These are phyloP conservation scores for Pedetes capensis DNA, from an alignment of 2,113 vertebrate genomes.

Conservation along the genomic window DNA sequence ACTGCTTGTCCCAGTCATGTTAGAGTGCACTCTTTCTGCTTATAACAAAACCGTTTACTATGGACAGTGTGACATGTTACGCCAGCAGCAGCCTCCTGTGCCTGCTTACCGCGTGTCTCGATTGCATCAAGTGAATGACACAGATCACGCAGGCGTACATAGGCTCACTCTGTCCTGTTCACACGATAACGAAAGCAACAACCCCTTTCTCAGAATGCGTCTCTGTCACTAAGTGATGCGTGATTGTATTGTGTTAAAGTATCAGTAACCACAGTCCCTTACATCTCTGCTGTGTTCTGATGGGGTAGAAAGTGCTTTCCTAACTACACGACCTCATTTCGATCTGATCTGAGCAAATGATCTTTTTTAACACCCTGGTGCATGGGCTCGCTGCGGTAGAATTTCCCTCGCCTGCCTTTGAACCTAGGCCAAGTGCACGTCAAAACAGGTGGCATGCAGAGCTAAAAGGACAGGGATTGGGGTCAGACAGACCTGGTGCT, in stretches of 20 bases:
- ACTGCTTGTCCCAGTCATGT: not conserved
- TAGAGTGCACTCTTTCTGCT: not conserved
- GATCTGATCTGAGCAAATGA: no score
- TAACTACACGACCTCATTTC: not conserved
- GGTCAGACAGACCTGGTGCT: not conserved
- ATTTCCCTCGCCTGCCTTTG: not conserved
- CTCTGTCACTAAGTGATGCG: not conserved
- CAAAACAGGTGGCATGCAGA: not conserved
- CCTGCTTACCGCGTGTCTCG: not conserved
- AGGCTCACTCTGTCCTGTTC: not conserved
- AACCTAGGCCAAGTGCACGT: not conserved
- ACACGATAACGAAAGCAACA: not conserved
- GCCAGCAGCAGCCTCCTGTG: not conserved
- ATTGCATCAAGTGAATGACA: no score
- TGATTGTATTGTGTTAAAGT: not conserved
- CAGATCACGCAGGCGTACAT: not conserved
- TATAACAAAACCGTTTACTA: not conserved
- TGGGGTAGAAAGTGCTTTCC: not conserved
- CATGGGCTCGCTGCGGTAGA: accelerated
- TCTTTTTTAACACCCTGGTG: not conserved
- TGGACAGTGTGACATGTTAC: not conserved
- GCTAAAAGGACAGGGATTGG: not conserved
- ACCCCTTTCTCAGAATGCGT: not conserved
- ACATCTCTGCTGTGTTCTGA: not conserved
- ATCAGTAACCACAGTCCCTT: not conserved